A percentile compares a stretch with the other conserved stretches of the same genome.
These are phyloP conservation scores for Rhinoderma darwinii DNA, from an alignment of 2,113 vertebrate genomes.

Conservation along the genomic window DNA sequence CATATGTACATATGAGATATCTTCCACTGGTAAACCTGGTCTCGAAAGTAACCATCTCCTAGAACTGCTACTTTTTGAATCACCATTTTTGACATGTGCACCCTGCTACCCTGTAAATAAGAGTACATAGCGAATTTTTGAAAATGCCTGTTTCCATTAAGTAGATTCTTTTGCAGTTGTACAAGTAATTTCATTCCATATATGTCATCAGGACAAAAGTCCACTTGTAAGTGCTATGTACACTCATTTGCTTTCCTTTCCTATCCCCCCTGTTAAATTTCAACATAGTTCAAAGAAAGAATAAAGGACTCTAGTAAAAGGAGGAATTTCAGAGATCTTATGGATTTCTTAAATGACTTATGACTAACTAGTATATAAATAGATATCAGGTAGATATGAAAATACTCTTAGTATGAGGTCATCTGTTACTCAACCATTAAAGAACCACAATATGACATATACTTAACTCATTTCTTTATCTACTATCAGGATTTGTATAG, in stretches of 20 bases:
- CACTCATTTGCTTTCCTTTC: conserved; percentile 32
- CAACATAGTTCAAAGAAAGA: conserved; percentile 31
- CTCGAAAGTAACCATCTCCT: too few species aligned
- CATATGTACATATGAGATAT: too few species aligned
- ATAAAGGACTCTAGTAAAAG: conserved; percentile 18
- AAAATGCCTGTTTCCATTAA: conserved; percentile 17
- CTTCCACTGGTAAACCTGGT: too few species aligned
- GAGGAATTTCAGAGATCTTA: conserved; percentile 33
- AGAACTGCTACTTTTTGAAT: too few species aligned
- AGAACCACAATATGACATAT: not conserved
- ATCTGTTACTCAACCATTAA: not conserved
- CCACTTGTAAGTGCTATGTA: conserved; percentile 25
- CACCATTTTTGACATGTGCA: too few species aligned
- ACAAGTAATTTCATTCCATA: conserved; percentile 10
- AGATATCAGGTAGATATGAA: not conserved
- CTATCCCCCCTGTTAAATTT: conserved; percentile 44
- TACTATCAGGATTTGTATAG: not conserved
- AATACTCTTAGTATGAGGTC: not conserved
- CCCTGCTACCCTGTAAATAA: too few species aligned
- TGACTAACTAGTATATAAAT: conserved; percentile 36
- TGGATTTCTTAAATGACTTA: conserved; percentile 15
- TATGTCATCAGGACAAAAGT: conserved; percentile 48
- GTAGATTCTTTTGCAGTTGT: not conserved
- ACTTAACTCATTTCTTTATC: not conserved
- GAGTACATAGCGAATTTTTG: not conserved